These are phyloP conservation scores for Plebejus anna DNA, from an alignment of 2,888 invertebrate genomes.

Conservation along the genomic window DNA sequence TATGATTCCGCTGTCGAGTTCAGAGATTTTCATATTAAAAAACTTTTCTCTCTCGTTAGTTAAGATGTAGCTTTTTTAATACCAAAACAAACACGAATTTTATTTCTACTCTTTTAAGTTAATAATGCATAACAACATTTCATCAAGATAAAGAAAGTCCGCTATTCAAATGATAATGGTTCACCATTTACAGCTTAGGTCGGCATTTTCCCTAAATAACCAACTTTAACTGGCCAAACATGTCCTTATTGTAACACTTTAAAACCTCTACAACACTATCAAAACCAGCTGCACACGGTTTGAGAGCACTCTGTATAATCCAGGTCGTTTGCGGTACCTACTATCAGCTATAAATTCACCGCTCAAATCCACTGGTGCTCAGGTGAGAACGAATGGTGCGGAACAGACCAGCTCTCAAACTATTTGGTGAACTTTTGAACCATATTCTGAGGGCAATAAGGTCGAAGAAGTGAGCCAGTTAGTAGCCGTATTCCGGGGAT, in stretches of 20 bases:
- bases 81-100: neutral
- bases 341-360: conserved; percentile 14
- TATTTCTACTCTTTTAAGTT: too few relatives aligned
- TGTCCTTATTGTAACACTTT: neutral
- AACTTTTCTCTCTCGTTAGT: neutral
- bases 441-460: neutral
- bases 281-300: neutral
- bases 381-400: conserved; percentile 16
- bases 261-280: neutral
- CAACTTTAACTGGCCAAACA: neutral
- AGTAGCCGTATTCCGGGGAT: neutral
- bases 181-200: neutral
- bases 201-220: neutral
- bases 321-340: neutral
- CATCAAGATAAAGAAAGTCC: too few relatives aligned
- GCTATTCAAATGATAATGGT: neutral
- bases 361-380: conserved; percentile 11
- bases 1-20: neutral
- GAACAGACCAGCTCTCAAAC: neutral
- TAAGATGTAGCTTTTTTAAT: neutral
- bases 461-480: neutral
- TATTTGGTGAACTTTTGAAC: neutral
- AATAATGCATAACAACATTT: too few relatives aligned
- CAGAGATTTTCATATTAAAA: neutral
- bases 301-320: conserved; percentile 10